phyloP scores from a whole-genome alignment of 2,113 vertebrate genomes.

The Lonchura striata region DNA sequence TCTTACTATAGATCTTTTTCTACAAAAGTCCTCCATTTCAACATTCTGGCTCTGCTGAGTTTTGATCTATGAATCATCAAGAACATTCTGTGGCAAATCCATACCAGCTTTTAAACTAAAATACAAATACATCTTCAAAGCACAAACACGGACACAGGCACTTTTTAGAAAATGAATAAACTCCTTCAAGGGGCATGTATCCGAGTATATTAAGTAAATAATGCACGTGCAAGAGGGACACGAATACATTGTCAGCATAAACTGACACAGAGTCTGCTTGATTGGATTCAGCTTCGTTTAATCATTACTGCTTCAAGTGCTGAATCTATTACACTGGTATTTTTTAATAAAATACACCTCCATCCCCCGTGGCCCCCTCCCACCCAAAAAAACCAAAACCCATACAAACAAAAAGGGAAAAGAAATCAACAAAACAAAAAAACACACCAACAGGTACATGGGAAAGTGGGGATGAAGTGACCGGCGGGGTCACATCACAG shows the following conservation, averaged over 20 bases:
- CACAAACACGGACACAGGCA: background rate
- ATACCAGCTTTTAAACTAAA: background rate
- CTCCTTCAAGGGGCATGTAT: accelerated
- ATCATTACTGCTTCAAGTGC: background rate
- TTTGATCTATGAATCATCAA: background rate
- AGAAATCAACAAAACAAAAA: background rate
- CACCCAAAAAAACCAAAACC: background rate
- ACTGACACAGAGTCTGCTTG: too few relatives aligned
- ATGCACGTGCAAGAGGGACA: accelerated
- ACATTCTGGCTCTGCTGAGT: background rate
- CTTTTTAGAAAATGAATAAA: background rate
- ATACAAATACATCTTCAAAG: background rate
- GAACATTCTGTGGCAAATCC: background rate
- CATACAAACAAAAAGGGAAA: background rate
- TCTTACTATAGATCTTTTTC: background rate
- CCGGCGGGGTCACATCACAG: background rate
- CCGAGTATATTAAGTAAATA: background rate
- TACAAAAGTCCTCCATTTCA: background rate
- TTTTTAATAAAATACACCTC: background rate
- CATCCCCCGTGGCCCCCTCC: accelerated
- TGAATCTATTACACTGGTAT: background rate
- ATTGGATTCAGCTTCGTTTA: background rate
- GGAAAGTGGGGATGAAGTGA: too few relatives aligned
- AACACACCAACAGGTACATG: background rate
- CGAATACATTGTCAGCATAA: background rate